These are phyloP conservation scores for Oeneis ivallda DNA, from an alignment of 2,888 invertebrate genomes.

Conservation along the genomic window DNA sequence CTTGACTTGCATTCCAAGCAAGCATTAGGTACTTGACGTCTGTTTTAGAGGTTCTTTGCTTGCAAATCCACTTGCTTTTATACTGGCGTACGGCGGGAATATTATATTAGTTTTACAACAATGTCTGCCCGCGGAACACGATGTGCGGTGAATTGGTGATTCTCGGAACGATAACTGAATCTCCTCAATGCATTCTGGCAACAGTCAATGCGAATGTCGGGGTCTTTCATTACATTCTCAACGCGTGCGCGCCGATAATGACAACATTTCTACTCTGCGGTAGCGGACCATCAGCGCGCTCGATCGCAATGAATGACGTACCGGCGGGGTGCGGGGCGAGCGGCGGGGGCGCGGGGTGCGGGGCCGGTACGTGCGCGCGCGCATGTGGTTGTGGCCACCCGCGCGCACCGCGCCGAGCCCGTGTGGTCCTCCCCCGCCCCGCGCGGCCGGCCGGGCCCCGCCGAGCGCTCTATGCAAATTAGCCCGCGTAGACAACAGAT, in stretches of 20 bases:
- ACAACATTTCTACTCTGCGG: constrained; percentile 77
- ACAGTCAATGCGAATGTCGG: constrained; percentile 57
- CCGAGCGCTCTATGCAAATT: constrained; percentile 78
- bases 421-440: constrained; percentile 73
- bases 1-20: neutral
- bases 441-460: constrained; percentile 46
- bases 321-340: constrained; percentile 46
- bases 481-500: constrained; percentile 81
- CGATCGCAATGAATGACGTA: constrained; percentile 81
- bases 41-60: neutral
- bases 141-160: constrained; percentile 33
- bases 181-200: constrained; percentile 54
- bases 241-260: constrained; percentile 75
- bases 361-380: constrained; percentile 60
- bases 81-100: neutral
- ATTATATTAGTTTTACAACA: neutral
- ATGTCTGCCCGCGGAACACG: constrained; percentile 1
- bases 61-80: neutral
- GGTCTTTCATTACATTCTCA: constrained; percentile 67
- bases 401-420: constrained; percentile 78
- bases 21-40: neutral
- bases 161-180: constrained; percentile 55
- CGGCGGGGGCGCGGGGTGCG: constrained; percentile 51
- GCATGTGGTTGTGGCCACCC: constrained; percentile 81
- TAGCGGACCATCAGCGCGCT: constrained; percentile 72